Conservation (phyloP, 64 coral and sea anemone genomes). For the Stichodactyla mertensii region DNA sequence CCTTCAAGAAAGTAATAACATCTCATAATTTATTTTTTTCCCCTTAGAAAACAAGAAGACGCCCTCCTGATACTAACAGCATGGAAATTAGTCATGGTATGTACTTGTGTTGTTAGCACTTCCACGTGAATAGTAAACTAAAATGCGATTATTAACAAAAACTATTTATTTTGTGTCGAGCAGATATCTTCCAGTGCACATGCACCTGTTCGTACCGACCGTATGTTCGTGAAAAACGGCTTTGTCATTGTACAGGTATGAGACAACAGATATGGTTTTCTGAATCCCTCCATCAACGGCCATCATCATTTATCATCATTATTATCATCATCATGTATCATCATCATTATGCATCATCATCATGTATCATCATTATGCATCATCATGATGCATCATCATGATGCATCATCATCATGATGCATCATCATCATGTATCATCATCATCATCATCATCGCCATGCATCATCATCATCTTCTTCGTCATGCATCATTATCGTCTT, state of each 20-base stretch:
- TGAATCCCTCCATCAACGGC: no score
- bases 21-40: background rate
- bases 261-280: no score
- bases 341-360: background rate
- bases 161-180: background rate
- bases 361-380: no score
- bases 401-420: no score
- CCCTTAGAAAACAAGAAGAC: background rate
- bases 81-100: background rate
- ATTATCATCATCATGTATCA: background rate
- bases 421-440: no score
- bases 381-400: no score
- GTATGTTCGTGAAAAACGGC: background rate
- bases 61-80: background rate
- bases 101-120: background rate
- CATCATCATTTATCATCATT: background rate
- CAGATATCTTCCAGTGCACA: background rate
- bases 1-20: background rate
- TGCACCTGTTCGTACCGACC: background rate
- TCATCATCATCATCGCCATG: no score
- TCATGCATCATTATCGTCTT: no score
- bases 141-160: background rate
- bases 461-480: no score
- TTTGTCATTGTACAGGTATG: slow-evolving; percentile 11
- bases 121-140: background rate